Evolutionary conservation across 2,797 vertebrate genomes (phyloP), one percentile per base, ranked within the genome.

Genomic region (Phoxinus dragarum): DNA sequence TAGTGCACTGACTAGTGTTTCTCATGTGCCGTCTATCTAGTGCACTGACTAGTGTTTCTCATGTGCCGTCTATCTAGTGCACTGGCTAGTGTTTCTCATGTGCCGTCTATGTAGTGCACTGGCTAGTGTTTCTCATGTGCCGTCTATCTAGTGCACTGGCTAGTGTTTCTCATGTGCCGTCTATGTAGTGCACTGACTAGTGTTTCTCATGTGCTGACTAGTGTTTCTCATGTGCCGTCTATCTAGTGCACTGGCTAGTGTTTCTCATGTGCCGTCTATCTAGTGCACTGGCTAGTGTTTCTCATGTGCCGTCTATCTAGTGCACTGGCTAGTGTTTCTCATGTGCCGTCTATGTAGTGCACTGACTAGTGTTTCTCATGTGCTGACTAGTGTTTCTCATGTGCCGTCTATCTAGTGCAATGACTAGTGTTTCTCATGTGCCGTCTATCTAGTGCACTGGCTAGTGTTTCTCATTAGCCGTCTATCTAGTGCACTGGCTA

Each of bases 341-440:
- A 27, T 85, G 66, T 82, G 73, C 34, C 67, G 54, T 66, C 14
- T 85, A 72, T 85, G 6, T 84, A 68, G 68, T 38, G 68, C 68
- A 44, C 40, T 71, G 3, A 0, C 11, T 71, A 44, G 40, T 2
- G 38, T 23, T 11, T 8, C 27, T 27, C 27, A 27, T 27, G 27
- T 27, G 27, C 27, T 71, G 3, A 0, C 11, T 71, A 44, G 40
- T 2, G 38, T 23, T 11, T 8, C 27, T 27, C 27, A 27, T 27
- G 27, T 27, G 27, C 27, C 27, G 27, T 66, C 19, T 85, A 72
- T 85, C 9, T 84, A 68, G 68, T 38, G 68, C 68, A 44, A 23
- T 71, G 3, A 0, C 11, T 71, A 44, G 40, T 2, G 38, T 23
- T 11, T 8, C 27, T 27, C 27, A 27, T 27, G 27, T 27, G 27